Base-by-base conservation (phyloP, 2,113 vertebrate genomes). In the Pelodiscus sinensis region DNA sequence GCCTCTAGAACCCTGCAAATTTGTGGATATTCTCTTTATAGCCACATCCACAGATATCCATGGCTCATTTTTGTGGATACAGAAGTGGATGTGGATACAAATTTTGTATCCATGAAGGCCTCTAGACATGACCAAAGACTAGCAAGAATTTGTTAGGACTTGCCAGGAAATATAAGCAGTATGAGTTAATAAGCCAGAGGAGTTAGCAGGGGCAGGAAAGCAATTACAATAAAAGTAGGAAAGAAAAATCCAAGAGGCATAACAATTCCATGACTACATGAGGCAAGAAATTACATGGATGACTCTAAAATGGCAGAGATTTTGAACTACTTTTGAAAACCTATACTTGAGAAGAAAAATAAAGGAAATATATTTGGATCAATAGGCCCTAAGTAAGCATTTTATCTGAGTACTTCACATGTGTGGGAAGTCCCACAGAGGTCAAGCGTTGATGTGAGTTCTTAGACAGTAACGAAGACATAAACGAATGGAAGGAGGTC, bases 241-340 rank as follows among this genome's bases (percentile, higher is more conserved):
- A 54, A 21, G n/a, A 31, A 22, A 68, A 84, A 87, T 18, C 6
- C 79, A 78, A 35, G 8, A 5, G 16, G 75, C 50, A 27, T 11
- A 62, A 22, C 38, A 81, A 25, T 54, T 93, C 81, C 60, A 55
- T 25, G 38, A 18, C 24, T 19, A 79, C 79, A 65, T 38, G 5
- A 29, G 31, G 11, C 31, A 91, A 7, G 8, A 87, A 50, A 31
- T 50, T 73, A 58, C 73, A 84, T 12, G 1, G 75, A 51, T 85
- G 35, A 52, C 19, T 68, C 62, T 82, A 58, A 82, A 82, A 51
- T 84, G n/a, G 65, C 38, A 38, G 58, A 87, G 90, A 91, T 58
- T n/a, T 52, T 85, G 81, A 25, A 25, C 11, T 87, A 9, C 2
- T 85, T 71, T 35, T 79, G 68, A 88, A 81, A 75, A 44, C 12